Evolutionary conservation across 2,113 vertebrate genomes (phyloP), one percentile per base, ranked within the genome.

Genomic region (Neogale vison): DNA sequence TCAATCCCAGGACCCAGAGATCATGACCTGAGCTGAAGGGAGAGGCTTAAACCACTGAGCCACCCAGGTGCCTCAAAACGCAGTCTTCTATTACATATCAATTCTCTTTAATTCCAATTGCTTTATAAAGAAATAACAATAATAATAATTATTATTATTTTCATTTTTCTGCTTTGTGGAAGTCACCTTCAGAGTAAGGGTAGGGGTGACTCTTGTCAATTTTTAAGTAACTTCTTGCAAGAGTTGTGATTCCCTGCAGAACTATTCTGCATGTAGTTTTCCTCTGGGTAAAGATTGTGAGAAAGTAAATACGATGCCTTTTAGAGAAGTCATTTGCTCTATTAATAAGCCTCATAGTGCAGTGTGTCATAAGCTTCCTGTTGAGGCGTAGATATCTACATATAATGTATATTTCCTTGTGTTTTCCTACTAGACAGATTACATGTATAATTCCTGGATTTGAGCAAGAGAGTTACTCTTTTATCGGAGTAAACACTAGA

Each of bases 161-260:
- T 36, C 52, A 47, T 79, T 81, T 95, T 95, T 95, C 17, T 90
- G 85, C 80, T 92, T 42, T 63, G 14, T 97, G 34, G 59, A 94
- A 88, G 52, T 96, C 96, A 95, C 92, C 92, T 96, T 96, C 81
- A 34, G 65, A 85, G 39, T 55, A 61, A 61, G 61, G n/a, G n/a
- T 67, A 82, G 13, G 14, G 34, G 71, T 92, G 83, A 76, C 31
- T 57, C 39, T 94, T 42, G 39, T 45, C 88, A 94, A 14, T 45
- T 97, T 93, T 92, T 82, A 80, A 97, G 95, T 79, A 89, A 95
- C 87, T 93, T 34, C 45, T 93, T 95, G 55, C 42, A 84, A 92
- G 55, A 81, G 8, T 77, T 26, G 13, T 81, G 31, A 93, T 92
- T 98, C 83, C 93, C 83, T 89, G 18, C 18, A 87, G 92, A 95